A percentile compares a stretch with the other conserved stretches of the same genome.
Conservation (phyloP, 1,140 invertebrate genomes). For the Micrasema minimum region DNA sequence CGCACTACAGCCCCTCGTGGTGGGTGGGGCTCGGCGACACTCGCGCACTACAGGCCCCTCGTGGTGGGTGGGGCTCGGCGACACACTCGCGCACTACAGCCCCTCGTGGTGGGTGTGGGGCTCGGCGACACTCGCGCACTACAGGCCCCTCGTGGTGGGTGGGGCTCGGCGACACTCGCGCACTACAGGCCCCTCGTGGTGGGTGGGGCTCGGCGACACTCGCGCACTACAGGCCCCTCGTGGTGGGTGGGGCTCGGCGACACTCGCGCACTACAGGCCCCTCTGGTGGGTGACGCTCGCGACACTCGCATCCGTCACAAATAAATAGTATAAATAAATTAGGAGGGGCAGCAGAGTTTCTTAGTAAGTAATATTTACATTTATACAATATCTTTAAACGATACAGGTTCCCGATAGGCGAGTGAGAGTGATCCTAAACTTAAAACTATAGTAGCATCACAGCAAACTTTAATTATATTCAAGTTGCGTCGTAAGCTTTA, state of each 20-base stretch:
- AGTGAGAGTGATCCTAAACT: too few species aligned
- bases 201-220: too few species aligned
- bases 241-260: not conserved
- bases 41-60: too few species aligned
- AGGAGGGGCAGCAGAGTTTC: not conserved
- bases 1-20: too few species aligned
- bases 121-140: too few species aligned
- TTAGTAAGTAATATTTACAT: conserved; percentile 22
- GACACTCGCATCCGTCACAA: not conserved
- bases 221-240: not conserved
- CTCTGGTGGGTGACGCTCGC: not conserved
- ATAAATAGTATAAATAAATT: conserved; percentile 5
- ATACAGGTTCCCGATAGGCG: not conserved
- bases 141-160: too few species aligned
- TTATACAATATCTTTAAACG: conserved; percentile 18
- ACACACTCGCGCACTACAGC: too few species aligned
- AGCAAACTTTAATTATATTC: conserved; percentile 49
- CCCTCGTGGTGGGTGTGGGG: too few species aligned
- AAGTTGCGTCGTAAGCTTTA: conserved; percentile 46
- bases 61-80: too few species aligned
- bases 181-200: too few species aligned
- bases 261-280: not conserved
- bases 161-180: too few species aligned
- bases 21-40: too few species aligned
- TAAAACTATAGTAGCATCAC: conserved; percentile 50